Evolutionary conservation across 2,797 vertebrate species (phyloP).

Genomic region (Amphiprion clarkii): DNA sequence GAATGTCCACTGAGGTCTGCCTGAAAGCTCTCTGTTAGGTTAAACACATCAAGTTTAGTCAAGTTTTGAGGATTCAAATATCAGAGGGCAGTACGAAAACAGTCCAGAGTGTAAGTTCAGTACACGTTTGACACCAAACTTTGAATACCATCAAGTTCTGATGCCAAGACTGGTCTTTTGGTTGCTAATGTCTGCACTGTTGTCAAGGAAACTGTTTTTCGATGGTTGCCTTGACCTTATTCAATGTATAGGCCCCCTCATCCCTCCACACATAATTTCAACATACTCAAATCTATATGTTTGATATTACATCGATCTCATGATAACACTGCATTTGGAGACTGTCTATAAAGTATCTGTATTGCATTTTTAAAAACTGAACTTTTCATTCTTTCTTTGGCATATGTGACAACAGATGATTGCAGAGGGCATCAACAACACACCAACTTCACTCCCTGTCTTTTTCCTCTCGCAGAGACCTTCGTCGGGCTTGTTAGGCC

Average conservation of each 20-base stretch:
- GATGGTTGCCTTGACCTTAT: constrained; percentile 58
- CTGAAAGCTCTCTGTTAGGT: constrained; percentile 50
- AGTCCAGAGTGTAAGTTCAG: constrained; percentile 9
- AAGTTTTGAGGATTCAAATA: constrained; percentile 35
- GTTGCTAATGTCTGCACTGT: constrained; percentile 55
- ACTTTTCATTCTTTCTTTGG: constrained; percentile 42
- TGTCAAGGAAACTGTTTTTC: constrained; percentile 70
- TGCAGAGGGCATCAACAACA: constrained; percentile 56
- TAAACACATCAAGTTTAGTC: constrained; percentile 40
- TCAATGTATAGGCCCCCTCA: constrained; percentile 45
- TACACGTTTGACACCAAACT: constrained; percentile 6
- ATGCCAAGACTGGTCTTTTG: constrained; percentile 27
- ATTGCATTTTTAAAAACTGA: constrained; percentile 35
- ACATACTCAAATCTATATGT: constrained; percentile 33
- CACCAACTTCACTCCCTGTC: constrained; percentile 44
- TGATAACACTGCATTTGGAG: constrained; percentile 20
- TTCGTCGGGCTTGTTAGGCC: constrained; percentile 89
- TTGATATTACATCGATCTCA: constrained; percentile 35
- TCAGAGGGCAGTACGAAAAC: neutral
- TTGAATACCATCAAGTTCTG: constrained; percentile 31
- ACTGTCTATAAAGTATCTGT: constrained; percentile 31
- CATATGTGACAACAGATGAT: constrained; percentile 33
- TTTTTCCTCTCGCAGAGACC: constrained; percentile 52
- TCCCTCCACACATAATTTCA: constrained; percentile 34
- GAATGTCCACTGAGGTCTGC: constrained; percentile 51